Conservation (phyloP, 2,888 invertebrate genomes). For the Melanostoma scalare region DNA sequence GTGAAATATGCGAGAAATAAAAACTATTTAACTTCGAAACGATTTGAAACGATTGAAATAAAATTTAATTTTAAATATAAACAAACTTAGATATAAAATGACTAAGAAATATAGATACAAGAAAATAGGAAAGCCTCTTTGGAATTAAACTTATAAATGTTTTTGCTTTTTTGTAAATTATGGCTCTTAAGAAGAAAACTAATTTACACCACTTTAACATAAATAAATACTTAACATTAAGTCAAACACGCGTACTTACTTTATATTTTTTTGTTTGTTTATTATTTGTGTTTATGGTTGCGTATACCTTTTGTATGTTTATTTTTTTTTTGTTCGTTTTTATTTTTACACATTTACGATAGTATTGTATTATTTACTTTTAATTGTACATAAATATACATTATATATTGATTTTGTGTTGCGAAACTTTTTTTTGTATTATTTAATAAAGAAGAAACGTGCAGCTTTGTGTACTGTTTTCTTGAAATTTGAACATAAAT, state of each 20-base stretch:
- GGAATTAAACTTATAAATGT: neutral
- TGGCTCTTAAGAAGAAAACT: conserved; percentile 40
- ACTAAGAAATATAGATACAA: conserved; percentile 32
- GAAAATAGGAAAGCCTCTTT: neutral
- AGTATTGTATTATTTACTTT: conserved; percentile 34
- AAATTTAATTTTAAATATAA: conserved; percentile 21
- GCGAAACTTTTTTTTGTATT: neutral
- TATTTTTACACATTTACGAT: conserved; percentile 10
- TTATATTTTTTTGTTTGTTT: conserved; percentile 12
- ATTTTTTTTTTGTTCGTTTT: conserved; percentile 3
- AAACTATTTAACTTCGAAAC: conserved; percentile 41
- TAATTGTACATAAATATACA: conserved; percentile 21
- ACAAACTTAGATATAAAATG: conserved; percentile 1
- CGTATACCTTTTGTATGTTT: neutral
- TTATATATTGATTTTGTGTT: conserved; percentile 13
- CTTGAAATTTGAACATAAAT: neutral
- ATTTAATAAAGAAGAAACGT: neutral
- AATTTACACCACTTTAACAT: conserved; percentile 26
- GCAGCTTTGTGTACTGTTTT: conserved; percentile 13
- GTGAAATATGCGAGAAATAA: conserved; percentile 64
- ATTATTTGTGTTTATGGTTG: neutral
- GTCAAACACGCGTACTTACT: conserved; percentile 9
- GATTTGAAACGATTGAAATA: conserved; percentile 33
- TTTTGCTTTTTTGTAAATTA: conserved; percentile 21
- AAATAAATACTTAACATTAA: conserved; percentile 17